Evolutionary conservation across 2,113 vertebrate genomes (phyloP).

Genomic region (Sceloporus undulatus): DNA sequence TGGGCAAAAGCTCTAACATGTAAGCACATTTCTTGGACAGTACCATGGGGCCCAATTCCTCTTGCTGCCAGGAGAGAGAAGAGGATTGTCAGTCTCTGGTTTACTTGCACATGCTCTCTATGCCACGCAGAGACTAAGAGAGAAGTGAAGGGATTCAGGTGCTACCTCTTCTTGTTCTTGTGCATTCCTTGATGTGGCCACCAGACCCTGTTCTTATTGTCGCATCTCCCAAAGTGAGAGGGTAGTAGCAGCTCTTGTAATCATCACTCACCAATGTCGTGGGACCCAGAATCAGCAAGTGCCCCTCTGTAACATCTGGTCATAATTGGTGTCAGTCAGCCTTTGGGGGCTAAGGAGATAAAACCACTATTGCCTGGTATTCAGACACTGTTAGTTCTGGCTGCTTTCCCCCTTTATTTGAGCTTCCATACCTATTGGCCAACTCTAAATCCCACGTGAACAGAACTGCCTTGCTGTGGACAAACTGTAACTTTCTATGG

Average conservation of each 20-base stretch:
- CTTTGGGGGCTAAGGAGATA: too few species aligned
- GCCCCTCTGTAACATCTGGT: background rate
- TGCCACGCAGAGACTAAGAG: background rate
- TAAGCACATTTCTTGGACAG: background rate
- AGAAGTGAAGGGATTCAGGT: background rate
- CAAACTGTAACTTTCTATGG: constrained; percentile 1
- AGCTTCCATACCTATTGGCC: background rate
- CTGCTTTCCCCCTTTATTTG: background rate
- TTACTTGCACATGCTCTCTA: background rate
- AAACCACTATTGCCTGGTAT: background rate
- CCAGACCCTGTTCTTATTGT: background rate
- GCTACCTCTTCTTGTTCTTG: too few species aligned
- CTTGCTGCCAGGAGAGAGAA: background rate
- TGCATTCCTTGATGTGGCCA: background rate
- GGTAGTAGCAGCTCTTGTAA: background rate
- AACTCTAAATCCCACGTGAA: background rate
- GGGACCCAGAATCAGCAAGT: background rate
- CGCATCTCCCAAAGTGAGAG: background rate
- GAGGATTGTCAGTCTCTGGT: background rate
- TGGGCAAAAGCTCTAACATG: background rate
- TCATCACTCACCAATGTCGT: background rate
- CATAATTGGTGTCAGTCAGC: background rate
- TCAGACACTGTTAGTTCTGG: background rate
- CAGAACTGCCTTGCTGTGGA: background rate
- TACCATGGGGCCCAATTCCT: background rate